Conservation (phyloP, 2,797 vertebrate species). For the Austrolebias charrua region DNA sequence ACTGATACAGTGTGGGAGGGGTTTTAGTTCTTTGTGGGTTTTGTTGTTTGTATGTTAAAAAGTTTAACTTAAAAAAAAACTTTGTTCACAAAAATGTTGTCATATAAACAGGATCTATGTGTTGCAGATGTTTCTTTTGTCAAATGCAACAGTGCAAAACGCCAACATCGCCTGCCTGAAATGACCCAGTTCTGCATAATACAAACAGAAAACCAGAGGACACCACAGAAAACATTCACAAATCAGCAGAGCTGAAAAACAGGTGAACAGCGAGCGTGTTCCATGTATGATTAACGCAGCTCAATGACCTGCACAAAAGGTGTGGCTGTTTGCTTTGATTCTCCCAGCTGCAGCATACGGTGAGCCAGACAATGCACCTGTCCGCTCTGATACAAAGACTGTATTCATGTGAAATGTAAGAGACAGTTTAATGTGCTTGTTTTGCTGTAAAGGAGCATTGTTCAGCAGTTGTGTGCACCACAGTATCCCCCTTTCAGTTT, state of each 20-base stretch:
- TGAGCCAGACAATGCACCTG: constrained; percentile 31
- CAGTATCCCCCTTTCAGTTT: neutral
- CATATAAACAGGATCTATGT: no score
- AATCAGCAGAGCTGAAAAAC: constrained; percentile 27
- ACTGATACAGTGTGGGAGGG: no score
- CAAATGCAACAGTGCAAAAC: no score
- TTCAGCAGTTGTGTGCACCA: neutral
- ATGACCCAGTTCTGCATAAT: neutral
- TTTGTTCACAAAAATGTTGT: no score
- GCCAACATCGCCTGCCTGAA: no score
- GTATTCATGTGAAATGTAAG: constrained; percentile 1
- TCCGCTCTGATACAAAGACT: constrained; percentile 20
- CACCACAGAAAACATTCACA: constrained; percentile 10
- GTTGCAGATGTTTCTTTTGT: no score
- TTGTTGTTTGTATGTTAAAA: no score
- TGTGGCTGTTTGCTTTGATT: constrained; percentile 68
- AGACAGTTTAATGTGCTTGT: no score
- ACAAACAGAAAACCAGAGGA: neutral
- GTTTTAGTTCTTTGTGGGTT: no score
- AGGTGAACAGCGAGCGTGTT: constrained; percentile 50
- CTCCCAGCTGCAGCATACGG: constrained; percentile 26
- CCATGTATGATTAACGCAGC: constrained; percentile 65
- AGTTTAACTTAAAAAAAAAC: no score
- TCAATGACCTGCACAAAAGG: constrained; percentile 58
- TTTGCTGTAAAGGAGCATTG: neutral